These are phyloP conservation scores for Larimichthys polyactis DNA, from an alignment of 2,113 vertebrate species.

Conservation along the genomic window DNA sequence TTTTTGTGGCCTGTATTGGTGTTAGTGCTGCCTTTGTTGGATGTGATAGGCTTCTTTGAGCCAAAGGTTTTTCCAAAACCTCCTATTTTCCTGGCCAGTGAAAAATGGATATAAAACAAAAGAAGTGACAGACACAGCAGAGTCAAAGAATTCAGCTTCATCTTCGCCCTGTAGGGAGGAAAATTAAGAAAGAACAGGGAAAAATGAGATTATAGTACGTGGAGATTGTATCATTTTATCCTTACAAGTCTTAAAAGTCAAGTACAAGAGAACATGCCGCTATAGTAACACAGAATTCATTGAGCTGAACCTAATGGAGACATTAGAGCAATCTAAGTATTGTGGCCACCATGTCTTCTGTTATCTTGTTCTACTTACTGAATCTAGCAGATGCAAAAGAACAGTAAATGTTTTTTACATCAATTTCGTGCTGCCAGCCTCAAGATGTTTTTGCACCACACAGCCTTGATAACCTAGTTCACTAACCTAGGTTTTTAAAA, in stretches of 20 bases:
- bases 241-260: neutral
- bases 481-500: neutral
- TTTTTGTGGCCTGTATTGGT: slow-evolving; percentile 28
- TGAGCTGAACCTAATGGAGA: neutral
- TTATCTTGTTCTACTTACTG: neutral
- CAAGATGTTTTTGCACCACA: neutral
- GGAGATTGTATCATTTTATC: too few relatives aligned
- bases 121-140: slow-evolving; percentile 59
- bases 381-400: neutral
- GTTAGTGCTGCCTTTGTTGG: slow-evolving; percentile 16
- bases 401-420: too few relatives aligned
- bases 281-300: neutral
- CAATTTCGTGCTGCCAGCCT: neutral
- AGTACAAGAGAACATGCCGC: neutral
- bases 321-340: too few relatives aligned
- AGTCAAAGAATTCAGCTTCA: slow-evolving; percentile 37
- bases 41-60: slow-evolving; percentile 14
- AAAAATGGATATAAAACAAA: slow-evolving; percentile 53
- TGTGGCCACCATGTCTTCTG: neutral
- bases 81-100: slow-evolving; percentile 43
- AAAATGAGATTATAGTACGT: neutral
- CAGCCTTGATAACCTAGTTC: neutral
- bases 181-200: neutral
- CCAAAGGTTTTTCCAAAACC: slow-evolving; percentile 17
- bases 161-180: slow-evolving; percentile 52